These are phyloP conservation scores for Eubucco bourcierii DNA, from an alignment of 2,113 vertebrate species.

Conservation along the genomic window DNA sequence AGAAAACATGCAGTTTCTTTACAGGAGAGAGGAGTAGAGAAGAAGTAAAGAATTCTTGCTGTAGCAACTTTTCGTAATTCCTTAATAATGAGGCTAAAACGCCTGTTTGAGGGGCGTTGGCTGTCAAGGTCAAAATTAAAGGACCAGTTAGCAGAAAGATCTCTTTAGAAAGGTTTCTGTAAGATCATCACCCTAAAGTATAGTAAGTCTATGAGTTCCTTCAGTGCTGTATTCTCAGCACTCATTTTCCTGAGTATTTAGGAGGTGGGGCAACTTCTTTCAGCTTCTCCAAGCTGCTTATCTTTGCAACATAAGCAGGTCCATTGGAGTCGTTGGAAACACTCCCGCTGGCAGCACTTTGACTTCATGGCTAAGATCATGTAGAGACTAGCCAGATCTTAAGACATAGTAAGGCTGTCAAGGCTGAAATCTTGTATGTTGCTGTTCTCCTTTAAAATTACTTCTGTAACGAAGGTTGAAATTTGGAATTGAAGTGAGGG, in stretches of 20 bases:
- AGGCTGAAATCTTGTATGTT: not conserved
- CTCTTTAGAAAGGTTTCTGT: not conserved
- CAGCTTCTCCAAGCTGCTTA: not conserved
- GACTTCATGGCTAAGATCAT: not conserved
- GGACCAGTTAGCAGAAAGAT: not conserved
- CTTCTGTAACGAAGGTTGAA: not conserved
- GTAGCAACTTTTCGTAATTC: not conserved
- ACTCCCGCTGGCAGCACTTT: not conserved
- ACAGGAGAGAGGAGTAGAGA: not conserved
- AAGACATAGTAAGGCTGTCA: not conserved
- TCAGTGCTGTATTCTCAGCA: not conserved
- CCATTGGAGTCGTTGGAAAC: not conserved
- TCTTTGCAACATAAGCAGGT: not conserved
- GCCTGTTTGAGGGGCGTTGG: not conserved
- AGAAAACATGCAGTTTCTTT: not conserved
- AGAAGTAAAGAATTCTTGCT: not conserved
- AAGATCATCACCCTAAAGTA: not conserved
- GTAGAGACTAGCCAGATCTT: not conserved
- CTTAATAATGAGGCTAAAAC: not conserved
- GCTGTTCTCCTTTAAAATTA: not conserved
- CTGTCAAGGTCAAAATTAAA: not conserved
- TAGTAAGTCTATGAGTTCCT: not conserved
- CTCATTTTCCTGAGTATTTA: not conserved
- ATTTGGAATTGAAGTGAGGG: not conserved
- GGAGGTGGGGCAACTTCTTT: not conserved